These are phyloP conservation scores for Sinodicranocentrus sp. DNA, from an alignment of 2,888 invertebrate genomes.

Conservation along the genomic window DNA sequence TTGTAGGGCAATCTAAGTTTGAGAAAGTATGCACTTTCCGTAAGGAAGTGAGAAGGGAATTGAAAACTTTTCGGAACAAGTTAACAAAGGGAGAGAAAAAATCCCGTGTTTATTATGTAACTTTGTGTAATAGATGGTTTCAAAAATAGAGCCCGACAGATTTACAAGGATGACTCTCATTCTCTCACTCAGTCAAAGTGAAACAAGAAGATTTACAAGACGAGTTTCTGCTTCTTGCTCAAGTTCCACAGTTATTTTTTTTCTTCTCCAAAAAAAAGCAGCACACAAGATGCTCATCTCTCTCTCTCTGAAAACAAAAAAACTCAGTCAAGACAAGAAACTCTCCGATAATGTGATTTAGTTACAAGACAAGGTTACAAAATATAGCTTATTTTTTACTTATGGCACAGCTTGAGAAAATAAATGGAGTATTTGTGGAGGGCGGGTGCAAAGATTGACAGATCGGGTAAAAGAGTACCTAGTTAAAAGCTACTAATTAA, in stretches of 20 bases:
- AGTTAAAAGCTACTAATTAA: conserved; percentile 45
- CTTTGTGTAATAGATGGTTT: conserved; percentile 48
- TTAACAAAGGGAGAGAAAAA: conserved; percentile 35
- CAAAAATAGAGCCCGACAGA: conserved; percentile 64
- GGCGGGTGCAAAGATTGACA: conserved; percentile 44
- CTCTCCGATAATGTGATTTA: conserved; percentile 43
- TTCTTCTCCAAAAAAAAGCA: too few relatives aligned
- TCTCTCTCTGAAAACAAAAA: too few relatives aligned
- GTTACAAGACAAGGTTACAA: conserved; percentile 22
- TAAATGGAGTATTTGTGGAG: conserved; percentile 51
- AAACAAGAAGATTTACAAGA: conserved; percentile 43
- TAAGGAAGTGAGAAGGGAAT: conserved; percentile 28
- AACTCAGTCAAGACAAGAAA: too few relatives aligned
- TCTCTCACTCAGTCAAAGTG: conserved; percentile 28
- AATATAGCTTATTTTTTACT: conserved; percentile 14
- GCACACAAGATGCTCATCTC: too few relatives aligned
- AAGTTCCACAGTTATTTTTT: conserved; percentile 12
- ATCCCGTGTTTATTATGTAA: conserved; percentile 51
- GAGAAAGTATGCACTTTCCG: conserved; percentile 38
- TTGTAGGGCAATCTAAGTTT: conserved; percentile 38
- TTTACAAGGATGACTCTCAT: conserved; percentile 61
- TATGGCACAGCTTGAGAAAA: conserved; percentile 18
- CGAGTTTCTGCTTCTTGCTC: conserved; percentile 34
- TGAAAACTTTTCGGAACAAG: conserved; percentile 50
- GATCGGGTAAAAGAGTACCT: conserved; percentile 25